Evolutionary conservation across 2,797 vertebrate genomes (phyloP), one percentile per base, ranked within the genome.

Genomic region (Oreochromis mossambicus): DNA sequence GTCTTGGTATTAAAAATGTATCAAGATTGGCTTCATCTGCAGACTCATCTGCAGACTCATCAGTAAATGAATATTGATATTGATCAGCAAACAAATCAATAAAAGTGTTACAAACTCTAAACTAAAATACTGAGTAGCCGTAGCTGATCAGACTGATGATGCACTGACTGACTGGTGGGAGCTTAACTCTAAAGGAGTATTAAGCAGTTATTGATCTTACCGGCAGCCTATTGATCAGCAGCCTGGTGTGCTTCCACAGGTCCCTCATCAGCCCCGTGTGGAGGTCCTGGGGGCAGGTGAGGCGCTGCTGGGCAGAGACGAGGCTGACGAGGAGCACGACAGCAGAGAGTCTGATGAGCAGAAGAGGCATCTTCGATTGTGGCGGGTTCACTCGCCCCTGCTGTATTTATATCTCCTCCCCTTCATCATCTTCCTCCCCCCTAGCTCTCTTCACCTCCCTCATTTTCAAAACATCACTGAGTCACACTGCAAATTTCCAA

Each of bases 341-440:
- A 55, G 43, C 11, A 2, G 80, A 70, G 14, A 78, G 78, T 82
- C 81, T 84, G 89, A 87, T 1, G 46, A 83, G 6, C 84, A 89
- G 81, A 79, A 55, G 87, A 70, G 46, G 34, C 93, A 89, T 92
- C 54, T 89, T 86, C 1, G n/a, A 89, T 24, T 93, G 84, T 17
- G 34, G 83, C 80, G 76, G 84, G 3, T 29, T 26, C 10, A 2
- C 55, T 43, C 10, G 9, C 3, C 54, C 34, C 46, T 51, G 81
- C 82, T 50, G 1, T 63, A 7, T 93, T 91, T 95, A 94, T 94
- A 91, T 83, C 46, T 78, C 76, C 81, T 85, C 77, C 70, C 70
- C 79, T 5, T 24, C 58, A 66, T 26, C 78, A 26, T 36, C 29
- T 4, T 21, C 21, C 21, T 26, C 9, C 36, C 19, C 26, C 55